phyloP scores from a whole-genome alignment of 2,113 vertebrate genomes.

The Esox niger region DNA sequence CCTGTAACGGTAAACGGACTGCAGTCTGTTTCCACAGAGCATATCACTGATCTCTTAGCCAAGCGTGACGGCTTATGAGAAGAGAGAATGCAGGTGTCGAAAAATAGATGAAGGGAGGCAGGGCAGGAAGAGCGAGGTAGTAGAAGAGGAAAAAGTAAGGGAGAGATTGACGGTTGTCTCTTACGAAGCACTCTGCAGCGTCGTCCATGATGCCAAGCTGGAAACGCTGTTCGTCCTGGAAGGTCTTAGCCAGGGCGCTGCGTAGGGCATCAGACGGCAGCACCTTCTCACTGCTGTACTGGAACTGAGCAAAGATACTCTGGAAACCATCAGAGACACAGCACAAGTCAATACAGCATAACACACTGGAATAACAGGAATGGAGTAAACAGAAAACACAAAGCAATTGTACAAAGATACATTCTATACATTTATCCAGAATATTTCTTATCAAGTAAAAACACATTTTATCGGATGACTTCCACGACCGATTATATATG shows the following conservation, averaged over 20 bases:
- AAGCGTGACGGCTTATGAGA: too few relatives aligned
- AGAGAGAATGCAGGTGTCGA: too few relatives aligned
- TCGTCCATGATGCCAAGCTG: slow-evolving; percentile 99
- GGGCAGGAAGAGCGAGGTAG: background rate
- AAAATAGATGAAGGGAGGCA: background rate
- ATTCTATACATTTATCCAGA: too few relatives aligned
- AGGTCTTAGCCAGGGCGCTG: slow-evolving; percentile 96
- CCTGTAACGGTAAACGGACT: too few relatives aligned
- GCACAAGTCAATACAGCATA: too few relatives aligned
- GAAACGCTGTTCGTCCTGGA: slow-evolving; percentile 97
- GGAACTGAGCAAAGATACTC: slow-evolving; percentile 98
- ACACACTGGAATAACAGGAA: too few relatives aligned
- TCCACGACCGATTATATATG: background rate
- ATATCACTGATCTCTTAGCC: too few relatives aligned
- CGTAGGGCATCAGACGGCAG: slow-evolving; percentile 94
- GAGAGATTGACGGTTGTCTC: background rate
- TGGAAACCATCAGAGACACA: slow-evolving; percentile 44
- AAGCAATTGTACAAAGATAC: too few relatives aligned
- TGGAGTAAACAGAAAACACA: too few relatives aligned
- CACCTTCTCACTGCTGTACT: slow-evolving; percentile 96
- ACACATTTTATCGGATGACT: background rate
- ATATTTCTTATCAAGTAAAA: too few relatives aligned
- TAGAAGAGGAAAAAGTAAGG: background rate
- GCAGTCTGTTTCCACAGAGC: too few relatives aligned
- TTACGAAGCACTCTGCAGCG: slow-evolving; percentile 98